Conservation (phyloP, 2,797 vertebrate species). For the Argya squamiceps region DNA sequence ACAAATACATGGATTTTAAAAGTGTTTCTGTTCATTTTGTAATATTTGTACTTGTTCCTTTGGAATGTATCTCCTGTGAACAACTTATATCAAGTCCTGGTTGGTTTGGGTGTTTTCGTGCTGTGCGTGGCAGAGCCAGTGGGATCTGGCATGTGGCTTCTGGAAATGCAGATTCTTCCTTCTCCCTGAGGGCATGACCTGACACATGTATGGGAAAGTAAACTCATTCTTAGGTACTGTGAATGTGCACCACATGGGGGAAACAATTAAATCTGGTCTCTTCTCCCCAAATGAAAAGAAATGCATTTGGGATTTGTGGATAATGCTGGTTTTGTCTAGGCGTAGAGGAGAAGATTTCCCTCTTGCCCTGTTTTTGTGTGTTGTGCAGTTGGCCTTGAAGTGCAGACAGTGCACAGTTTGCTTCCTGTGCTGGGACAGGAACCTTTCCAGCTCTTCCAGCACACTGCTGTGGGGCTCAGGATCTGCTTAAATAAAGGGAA, state of each 20-base stretch:
- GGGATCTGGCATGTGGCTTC: not conserved
- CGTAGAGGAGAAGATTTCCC: not conserved
- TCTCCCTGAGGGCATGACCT: not conserved
- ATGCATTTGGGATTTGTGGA: not conserved
- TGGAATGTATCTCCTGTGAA: slow-evolving; percentile 17
- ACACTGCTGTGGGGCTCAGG: accelerated
- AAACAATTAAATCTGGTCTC: not conserved
- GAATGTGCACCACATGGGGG: not conserved
- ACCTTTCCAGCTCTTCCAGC: not conserved
- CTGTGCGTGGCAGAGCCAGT: not conserved
- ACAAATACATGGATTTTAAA: slow-evolving; percentile 48
- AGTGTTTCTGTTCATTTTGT: slow-evolving; percentile 33
- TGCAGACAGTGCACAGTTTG: not conserved
- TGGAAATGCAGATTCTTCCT: not conserved
- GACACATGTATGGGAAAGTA: not conserved
- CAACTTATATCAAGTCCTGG: not conserved
- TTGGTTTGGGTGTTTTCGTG: not conserved
- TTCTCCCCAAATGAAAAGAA: not conserved
- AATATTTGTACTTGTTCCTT: slow-evolving; percentile 38
- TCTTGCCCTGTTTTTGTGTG: not conserved
- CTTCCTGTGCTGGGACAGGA: not conserved
- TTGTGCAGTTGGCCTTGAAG: not conserved
- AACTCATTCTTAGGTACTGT: not conserved
- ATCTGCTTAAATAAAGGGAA: not conserved
- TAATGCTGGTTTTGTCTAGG: not conserved